Conservation (phyloP, 2,797 vertebrate genomes). For the Melanotaenia pygmaea region DNA sequence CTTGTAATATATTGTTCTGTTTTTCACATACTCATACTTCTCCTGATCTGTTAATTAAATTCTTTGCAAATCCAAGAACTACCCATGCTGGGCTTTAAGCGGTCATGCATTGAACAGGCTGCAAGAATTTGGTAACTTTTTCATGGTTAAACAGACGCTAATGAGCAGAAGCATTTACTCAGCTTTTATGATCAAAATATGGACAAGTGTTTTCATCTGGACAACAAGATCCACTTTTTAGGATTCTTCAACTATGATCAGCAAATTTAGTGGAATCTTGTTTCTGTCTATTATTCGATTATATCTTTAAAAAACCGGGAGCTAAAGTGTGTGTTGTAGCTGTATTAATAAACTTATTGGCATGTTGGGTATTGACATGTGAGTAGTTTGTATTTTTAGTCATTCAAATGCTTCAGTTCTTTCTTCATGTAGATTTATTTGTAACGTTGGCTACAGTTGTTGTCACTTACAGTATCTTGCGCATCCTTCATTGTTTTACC, state of each 20-base stretch:
- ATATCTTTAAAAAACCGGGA: background rate
- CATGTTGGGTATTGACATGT: background rate
- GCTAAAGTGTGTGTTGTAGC: background rate
- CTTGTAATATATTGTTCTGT: background rate
- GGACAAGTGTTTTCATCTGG: background rate
- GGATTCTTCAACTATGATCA: background rate
- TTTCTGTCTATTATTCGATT: conserved; percentile 2
- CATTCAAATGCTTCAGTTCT: background rate
- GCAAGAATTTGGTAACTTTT: background rate
- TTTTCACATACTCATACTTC: background rate
- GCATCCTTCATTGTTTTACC: background rate
- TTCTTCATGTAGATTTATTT: too few species aligned
- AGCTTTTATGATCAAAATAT: background rate
- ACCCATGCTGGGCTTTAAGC: background rate
- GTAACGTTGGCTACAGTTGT: too few species aligned
- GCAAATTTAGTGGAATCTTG: background rate
- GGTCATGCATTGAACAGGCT: background rate
- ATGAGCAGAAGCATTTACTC: background rate
- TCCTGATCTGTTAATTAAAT: background rate
- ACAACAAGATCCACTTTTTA: background rate
- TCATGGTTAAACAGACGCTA: background rate
- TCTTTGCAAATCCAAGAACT: background rate
- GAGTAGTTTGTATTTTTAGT: background rate
- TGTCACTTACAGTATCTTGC: background rate
- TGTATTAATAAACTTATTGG: background rate